Evolutionary conservation across 2,888 invertebrate genomes (phyloP), one percentile per base, ranked within the genome.

Genomic region (Aphidius colemani): DNA sequence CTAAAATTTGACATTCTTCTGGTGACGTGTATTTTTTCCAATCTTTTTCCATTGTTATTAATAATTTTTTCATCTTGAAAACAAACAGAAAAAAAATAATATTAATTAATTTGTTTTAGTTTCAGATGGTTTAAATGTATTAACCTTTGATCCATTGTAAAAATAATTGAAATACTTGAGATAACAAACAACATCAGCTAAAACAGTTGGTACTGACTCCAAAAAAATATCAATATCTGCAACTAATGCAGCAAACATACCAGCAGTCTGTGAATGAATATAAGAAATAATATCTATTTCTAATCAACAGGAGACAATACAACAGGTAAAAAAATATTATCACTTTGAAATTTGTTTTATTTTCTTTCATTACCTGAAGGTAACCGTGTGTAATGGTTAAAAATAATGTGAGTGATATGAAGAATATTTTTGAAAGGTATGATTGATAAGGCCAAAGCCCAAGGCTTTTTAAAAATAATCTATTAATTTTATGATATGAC

Each of bases 361-460:
- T 9, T 2, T n/a, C n/a, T 53, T 4, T 30, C 0, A 18, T 62
- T 69, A 75, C 75, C 74, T 76, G 73, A 9, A 76, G 5, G 30
- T 71, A 49, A 41, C 66, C 61, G 39, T 76, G 76, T 6, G 59
- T 51, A 6, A 51, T 7, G 40, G 72, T 66, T n/a, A 66, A 59
- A 8, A 71, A 69, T 11, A 73, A 58, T 39, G 69, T 64, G 44
- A 72, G 40, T 1, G 66, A 46, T 1, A 68, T 61, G 2, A 72
- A 53, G 0, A 71, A 44, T 59, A 67, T 59, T 51, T 68, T 74
- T 8, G 69, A 65, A 44, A 70, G 3, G 6, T 9, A 18, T n/a
- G 63, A 59, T 45, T 76, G 76, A 66, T 70, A 66, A 6, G 75
- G 76, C 76, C 76, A 76, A 11, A 69, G 66, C 1, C 74, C 75